These are phyloP conservation scores for Montipora cactus DNA, from an alignment of 64 coral and sea anemone species.

Conservation along the genomic window DNA sequence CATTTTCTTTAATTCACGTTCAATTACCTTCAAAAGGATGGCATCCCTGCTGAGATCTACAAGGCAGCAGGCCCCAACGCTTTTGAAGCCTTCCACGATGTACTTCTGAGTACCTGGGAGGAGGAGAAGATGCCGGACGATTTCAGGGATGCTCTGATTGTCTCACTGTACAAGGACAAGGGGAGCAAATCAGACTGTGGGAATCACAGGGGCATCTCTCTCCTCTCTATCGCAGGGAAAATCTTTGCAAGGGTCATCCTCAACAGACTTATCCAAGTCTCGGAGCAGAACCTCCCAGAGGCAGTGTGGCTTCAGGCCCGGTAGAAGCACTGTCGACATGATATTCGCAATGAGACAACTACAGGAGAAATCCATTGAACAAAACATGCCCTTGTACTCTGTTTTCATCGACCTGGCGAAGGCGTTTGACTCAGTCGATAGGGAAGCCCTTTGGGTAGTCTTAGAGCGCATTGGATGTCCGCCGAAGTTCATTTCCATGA, in stretches of 20 bases:
- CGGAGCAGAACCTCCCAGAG: too few relatives aligned
- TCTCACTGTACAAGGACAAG: slow-evolving; percentile 47
- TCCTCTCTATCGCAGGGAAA: too few relatives aligned
- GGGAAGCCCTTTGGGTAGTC: too few relatives aligned
- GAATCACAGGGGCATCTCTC: too few relatives aligned
- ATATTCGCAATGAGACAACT: slow-evolving; percentile 31
- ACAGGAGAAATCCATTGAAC: slow-evolving; percentile 17
- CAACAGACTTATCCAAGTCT: too few relatives aligned
- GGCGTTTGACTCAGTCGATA: neutral
- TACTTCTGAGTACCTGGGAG: slow-evolving; percentile 18
- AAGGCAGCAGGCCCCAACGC: slow-evolving; percentile 32
- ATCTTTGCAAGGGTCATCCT: too few relatives aligned
- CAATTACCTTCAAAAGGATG: neutral
- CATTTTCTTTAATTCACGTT: too few relatives aligned
- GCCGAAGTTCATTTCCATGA: neutral
- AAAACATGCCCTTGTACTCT: neutral
- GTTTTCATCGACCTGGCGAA: slow-evolving; percentile 28
- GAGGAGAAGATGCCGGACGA: too few relatives aligned
- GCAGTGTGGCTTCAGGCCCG: too few relatives aligned
- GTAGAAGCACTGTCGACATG: slow-evolving; percentile 37
- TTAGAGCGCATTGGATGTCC: neutral
- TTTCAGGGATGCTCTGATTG: too few relatives aligned
- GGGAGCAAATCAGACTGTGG: slow-evolving; percentile 40
- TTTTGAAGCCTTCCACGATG: slow-evolving; percentile 43
- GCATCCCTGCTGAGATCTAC: slow-evolving; percentile 56